Percentiles rank a stretch among this genome's conserved stretches.
phyloP scores from a whole-genome alignment of 2,113 vertebrate species.

The Charadrius vociferus region DNA sequence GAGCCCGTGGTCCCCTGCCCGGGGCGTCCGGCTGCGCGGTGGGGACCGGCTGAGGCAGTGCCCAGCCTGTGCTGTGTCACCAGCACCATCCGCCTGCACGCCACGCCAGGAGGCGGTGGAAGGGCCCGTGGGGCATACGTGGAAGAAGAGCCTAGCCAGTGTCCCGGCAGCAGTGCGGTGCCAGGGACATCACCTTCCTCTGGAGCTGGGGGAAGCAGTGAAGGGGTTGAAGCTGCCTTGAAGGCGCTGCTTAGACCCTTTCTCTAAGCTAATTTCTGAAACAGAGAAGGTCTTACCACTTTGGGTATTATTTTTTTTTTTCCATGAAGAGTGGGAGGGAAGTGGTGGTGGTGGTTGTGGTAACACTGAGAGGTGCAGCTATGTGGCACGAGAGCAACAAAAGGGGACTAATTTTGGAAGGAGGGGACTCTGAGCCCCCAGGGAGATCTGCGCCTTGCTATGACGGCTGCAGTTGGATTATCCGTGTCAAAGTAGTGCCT shows the following conservation, averaged over 20 bases:
- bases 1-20: accelerated
- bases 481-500: not conserved
- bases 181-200: not conserved
- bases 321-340: not conserved
- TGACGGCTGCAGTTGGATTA: not conserved
- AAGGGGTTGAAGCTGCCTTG: not conserved
- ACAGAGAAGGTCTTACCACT: not conserved
- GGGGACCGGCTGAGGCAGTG: accelerated
- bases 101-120: not conserved
- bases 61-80: not conserved
- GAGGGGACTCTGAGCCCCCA: not conserved
- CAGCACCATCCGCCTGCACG: not conserved
- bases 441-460: accelerated
- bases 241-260: not conserved
- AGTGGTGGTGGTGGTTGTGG: not conserved
- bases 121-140: accelerated
- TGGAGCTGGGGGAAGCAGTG: not conserved
- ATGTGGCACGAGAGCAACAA: not conserved
- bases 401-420: not conserved
- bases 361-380: accelerated
- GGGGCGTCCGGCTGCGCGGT: accelerated
- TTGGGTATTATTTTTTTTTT: not conserved
- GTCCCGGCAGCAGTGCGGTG: not conserved
- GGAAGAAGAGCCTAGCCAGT: not conserved
- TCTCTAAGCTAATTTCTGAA: not conserved